These are phyloP conservation scores for Myripristis murdjan DNA, from an alignment of 2,797 vertebrate species.

Conservation along the genomic window DNA sequence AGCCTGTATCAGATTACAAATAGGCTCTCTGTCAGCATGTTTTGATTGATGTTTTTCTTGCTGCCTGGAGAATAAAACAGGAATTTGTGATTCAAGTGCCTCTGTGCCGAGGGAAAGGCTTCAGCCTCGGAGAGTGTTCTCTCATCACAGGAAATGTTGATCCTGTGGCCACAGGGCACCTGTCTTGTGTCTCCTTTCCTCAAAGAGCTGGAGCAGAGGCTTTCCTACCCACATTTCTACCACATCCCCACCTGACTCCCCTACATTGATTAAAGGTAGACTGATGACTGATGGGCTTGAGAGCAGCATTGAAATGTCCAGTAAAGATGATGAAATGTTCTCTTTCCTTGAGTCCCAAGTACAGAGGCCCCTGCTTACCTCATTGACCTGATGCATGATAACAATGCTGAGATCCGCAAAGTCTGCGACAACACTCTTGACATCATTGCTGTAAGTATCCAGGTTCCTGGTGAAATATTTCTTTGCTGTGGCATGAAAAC, in stretches of 20 bases:
- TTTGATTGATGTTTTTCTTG: constrained; percentile 47
- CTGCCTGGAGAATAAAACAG: constrained; percentile 11
- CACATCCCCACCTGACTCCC: not conserved
- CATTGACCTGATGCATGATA: constrained; percentile 95
- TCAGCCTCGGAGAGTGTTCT: not conserved
- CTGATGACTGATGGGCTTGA: not conserved
- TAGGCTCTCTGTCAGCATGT: constrained; percentile 7
- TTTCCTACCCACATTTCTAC: not conserved
- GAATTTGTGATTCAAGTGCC: constrained; percentile 1
- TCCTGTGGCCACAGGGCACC: constrained; percentile 15
- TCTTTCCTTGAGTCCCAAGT: constrained; percentile 54
- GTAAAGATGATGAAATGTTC: not conserved
- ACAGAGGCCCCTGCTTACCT: constrained; percentile 93
- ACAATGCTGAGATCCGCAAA: constrained; percentile 92
- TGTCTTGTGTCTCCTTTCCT: constrained; percentile 16
- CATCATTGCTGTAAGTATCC: constrained; percentile 92
- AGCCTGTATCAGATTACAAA: constrained; percentile 30
- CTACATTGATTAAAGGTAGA: constrained; percentile 1
- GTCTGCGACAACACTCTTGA: constrained; percentile 95
- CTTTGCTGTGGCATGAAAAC: no score
- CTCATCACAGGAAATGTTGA: constrained; percentile 24
- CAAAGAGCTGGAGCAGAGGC: not conserved
- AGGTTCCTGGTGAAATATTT: not conserved
- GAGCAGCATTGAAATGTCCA: not conserved
- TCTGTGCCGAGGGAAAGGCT: not conserved